Evolutionary conservation across 2,113 vertebrate species (phyloP), one percentile per base, ranked within the genome.

Genomic region (Progne subis): DNA sequence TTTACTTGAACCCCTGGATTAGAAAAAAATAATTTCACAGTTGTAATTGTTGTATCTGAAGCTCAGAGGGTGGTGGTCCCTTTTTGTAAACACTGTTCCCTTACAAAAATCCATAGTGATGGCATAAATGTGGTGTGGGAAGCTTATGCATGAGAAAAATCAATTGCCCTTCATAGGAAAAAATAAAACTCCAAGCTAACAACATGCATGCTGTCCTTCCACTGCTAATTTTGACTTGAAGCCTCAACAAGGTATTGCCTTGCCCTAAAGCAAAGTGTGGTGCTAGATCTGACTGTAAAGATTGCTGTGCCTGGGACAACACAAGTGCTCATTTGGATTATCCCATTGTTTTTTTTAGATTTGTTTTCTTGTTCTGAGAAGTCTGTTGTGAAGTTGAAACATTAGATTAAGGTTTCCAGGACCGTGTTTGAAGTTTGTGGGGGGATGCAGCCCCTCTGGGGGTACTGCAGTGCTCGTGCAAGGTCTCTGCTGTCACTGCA

Each of bases 401-500:
- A 1, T 8, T 49, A 31, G 25, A 5, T 61, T 69, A 25, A 65
- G 59, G 57, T 82, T 60, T 64, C 9, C 44, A 64, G 79, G 57
- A 8, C 6, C n/a, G n/a, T 41, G 18, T 76, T 61, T 37, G 24
- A 39, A 11, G 43, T 39, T 47, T 2, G 0, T 55, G 44, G 28
- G n/a, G 32, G 31, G 20, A 2, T 13, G 26, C 28, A 92, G 63
- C 68, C 53, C 5, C 10, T 14, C 18, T 18, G 23, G 39, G 26
- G 24, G 2, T 37, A 3, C 46, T 10, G 18, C 47, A 41, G n/a
- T 28, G 60, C 43, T 79, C 0, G 0, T 11, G 50, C 0, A 3
- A 49, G 37, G 39, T 50, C 63, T 68, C 67, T 79, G 47, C 78
- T 90, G 52, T 59, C 14, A 1, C 11, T 20, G 9, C 44, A 15